These are phyloP conservation scores for Parthenolecanium corni DNA, from an alignment of 2,888 invertebrate genomes.

Conservation along the genomic window DNA sequence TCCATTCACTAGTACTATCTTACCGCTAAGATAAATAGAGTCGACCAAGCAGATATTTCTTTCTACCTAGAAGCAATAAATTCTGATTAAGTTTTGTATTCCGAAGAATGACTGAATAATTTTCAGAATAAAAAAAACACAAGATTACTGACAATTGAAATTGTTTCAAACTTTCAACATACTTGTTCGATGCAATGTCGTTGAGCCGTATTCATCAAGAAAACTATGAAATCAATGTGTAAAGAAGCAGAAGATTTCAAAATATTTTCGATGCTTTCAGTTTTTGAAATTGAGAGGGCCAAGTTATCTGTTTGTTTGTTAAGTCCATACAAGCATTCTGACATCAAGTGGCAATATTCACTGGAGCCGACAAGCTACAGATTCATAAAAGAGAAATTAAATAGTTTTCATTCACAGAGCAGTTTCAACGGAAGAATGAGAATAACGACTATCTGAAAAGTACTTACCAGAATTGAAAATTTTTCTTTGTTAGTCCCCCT, in stretches of 20 bases:
- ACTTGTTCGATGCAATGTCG: constrained; percentile 16
- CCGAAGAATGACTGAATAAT: background rate
- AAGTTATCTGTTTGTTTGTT: background rate
- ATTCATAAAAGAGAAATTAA: background rate
- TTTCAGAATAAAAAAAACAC: background rate
- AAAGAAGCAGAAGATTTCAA: background rate
- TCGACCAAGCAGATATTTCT: constrained; percentile 14
- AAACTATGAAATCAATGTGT: constrained; percentile 16
- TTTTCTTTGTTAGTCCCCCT: background rate
- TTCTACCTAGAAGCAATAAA: constrained; percentile 7
- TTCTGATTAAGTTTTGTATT: background rate
- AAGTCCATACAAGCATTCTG: background rate
- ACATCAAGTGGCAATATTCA: constrained; percentile 9
- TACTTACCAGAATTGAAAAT: background rate
- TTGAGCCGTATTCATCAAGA: constrained; percentile 17
- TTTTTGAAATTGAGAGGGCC: background rate
- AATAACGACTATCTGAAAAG: background rate
- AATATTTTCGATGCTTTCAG: constrained; percentile 17
- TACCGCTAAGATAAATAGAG: constrained; percentile 9
- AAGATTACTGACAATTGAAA: too few relatives aligned
- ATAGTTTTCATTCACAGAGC: background rate
- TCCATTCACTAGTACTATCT: constrained; percentile 10
- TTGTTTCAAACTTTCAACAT: too few relatives aligned
- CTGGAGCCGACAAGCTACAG: constrained; percentile 8
- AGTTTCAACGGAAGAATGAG: background rate